Evolutionary conservation across 2,888 invertebrate genomes (phyloP), one percentile per base, ranked within the genome.

Genomic region (Brachyptera putata): DNA sequence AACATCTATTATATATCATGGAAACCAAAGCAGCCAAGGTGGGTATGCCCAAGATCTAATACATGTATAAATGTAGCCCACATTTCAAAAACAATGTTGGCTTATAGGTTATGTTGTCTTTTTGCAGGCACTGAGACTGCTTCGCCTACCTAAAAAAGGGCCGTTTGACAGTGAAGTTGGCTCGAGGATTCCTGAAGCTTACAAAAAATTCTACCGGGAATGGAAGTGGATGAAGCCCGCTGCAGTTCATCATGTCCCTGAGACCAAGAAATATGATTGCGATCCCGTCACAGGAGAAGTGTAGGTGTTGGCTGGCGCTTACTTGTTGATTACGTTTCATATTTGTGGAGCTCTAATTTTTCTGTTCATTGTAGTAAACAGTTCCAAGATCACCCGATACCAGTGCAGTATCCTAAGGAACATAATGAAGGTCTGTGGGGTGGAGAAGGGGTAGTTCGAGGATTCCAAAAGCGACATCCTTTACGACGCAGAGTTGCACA

Each of bases 371-470:
- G 11, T 66, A 84, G 84, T 11, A 71, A 76, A 61, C 86, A 86
- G 1, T 77, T 92, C 53, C 89, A 92, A 72, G 88, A 93, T 76
- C 69, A 84, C 41, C 84, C 88, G 26, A 74, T 97, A 26, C 90
- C 89, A 1, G 70, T 95, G 1, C 82, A 83, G 65, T 87, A 84
- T 72, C 91, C 96, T 0, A 77, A 81, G 37, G 92, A 97, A 76
- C 78, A 87, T 59, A 78, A 96, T 72, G 70, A 84, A 46, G 96
- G 96, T 30, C 79, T 99, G 65, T 98, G 97, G 97, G 98, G 96
- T 64, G 98, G 98, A 7, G 99, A 99, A 78, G 93, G 87, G 30
- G 82, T 98, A 0, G 78, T 99, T 21, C 88, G 92, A 79, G 98
- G 95, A 53, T 91, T 89, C 70, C 81, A 84, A 70, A 87, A 87